A percentile compares a stretch with the other conserved stretches of the same genome.
phyloP scores from a whole-genome alignment of 2,113 vertebrate species.

The Speoplatyrhinus poulsoni region DNA sequence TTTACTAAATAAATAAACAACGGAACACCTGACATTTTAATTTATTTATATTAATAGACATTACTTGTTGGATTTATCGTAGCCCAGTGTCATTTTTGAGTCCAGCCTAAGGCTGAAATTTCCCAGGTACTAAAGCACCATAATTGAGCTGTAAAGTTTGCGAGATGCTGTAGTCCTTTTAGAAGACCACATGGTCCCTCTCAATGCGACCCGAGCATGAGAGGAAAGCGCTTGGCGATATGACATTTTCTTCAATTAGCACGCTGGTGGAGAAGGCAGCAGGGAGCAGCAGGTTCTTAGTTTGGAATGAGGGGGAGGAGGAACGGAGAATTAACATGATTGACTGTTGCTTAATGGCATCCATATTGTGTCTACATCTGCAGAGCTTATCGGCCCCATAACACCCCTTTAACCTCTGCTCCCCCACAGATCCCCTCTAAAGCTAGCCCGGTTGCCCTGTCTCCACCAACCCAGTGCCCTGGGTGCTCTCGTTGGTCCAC shows the following conservation, averaged over 20 bases:
- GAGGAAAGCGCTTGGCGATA: too few species aligned
- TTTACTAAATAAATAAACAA: conserved; percentile 19
- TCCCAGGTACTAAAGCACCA: conserved; percentile 69
- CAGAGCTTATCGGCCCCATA: conserved; percentile 64
- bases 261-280: background rate
- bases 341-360: conserved; percentile 83
- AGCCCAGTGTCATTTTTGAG: conserved; percentile 59
- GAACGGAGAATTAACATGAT: conserved; percentile 49
- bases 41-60: background rate
- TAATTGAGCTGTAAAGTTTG: conserved; percentile 63
- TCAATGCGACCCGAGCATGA: too few species aligned
- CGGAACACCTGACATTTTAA: conserved; percentile 13
- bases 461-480: conserved; percentile 19
- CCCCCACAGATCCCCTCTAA: conserved; percentile 42
- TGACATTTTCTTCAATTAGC: background rate
- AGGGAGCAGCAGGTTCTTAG: conserved; percentile 7
- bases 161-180: conserved; percentile 57
- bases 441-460: conserved; percentile 30
- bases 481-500: conserved; percentile 47
- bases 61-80: conserved; percentile 48
- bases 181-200: conserved; percentile 66
- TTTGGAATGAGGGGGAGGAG: conserved; percentile 11
- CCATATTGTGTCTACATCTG: conserved; percentile 75
- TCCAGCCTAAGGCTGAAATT: conserved; percentile 53
- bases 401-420: conserved; percentile 61